A percentile compares a stretch with the other conserved stretches of the same genome.
phyloP scores from a whole-genome alignment of 2,888 invertebrate species.

The Acanthosepion lycidas region DNA sequence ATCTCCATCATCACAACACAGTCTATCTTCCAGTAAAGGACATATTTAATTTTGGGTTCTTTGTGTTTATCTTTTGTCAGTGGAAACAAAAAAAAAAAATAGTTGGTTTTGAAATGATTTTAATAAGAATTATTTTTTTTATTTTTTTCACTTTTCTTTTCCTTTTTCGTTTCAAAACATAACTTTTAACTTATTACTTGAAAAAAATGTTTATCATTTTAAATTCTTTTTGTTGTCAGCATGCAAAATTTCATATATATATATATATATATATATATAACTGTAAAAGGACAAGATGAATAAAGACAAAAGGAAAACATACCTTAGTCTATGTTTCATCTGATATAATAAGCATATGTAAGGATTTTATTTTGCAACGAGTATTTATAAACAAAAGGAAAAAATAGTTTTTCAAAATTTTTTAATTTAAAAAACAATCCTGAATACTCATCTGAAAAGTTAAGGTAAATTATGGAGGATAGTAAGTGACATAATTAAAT shows the following conservation, averaged over 20 bases:
- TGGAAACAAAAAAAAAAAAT: too few species aligned
- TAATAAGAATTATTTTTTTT: not conserved
- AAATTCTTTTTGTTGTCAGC: not conserved
- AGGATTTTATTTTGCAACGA: too few species aligned
- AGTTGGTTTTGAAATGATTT: not conserved
- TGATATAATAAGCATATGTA: too few species aligned
- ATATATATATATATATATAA: slow-evolving; percentile 36
- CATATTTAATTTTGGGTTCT: not conserved
- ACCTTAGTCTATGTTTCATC: too few species aligned
- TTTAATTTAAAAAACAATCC: too few species aligned
- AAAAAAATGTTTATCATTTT: too few species aligned
- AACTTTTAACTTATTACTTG: not conserved
- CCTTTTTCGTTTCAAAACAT: not conserved
- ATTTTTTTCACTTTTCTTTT: not conserved
- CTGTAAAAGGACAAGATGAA: not conserved
- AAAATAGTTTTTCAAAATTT: too few species aligned
- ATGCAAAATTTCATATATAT: not conserved
- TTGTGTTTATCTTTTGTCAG: not conserved
- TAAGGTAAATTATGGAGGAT: too few species aligned
- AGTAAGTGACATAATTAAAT: too few species aligned
- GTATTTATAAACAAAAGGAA: too few species aligned
- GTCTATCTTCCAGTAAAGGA: not conserved
- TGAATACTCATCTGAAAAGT: too few species aligned
- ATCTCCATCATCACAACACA: not conserved
- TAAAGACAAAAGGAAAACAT: too few species aligned